A percentile compares a stretch with the other conserved stretches of the same genome.
Conservation (phyloP, 35 echinoderm and acorn worm species). For the Apostichopus japonicus region DNA sequence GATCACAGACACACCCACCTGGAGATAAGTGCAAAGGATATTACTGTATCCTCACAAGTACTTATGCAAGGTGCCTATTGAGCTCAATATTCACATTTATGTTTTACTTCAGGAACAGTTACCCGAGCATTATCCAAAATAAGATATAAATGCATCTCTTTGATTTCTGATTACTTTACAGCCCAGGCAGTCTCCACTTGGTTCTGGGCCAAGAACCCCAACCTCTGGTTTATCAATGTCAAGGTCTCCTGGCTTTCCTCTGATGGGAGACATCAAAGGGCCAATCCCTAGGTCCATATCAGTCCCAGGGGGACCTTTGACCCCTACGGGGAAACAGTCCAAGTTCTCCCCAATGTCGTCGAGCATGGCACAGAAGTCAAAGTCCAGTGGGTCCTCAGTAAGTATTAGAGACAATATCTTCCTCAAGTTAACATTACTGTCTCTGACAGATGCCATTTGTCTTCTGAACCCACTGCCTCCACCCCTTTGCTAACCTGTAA, state of each 20-base stretch:
- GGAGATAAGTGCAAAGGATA: too few species aligned
- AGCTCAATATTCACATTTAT: too few species aligned
- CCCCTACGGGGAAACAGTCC: slow-evolving; percentile 5
- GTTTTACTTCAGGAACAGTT: too few species aligned
- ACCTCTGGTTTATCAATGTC: slow-evolving; percentile 18
- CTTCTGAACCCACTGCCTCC: too few species aligned
- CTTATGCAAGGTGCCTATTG: too few species aligned
- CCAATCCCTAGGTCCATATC: slow-evolving; percentile 28
- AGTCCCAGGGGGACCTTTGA: neutral
- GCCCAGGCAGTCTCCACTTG: slow-evolving; percentile 35
- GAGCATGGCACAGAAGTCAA: slow-evolving; percentile 20
- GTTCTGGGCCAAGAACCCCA: slow-evolving; percentile 16
- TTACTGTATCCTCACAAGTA: too few species aligned
- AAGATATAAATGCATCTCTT: too few species aligned
- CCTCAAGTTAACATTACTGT: too few species aligned
- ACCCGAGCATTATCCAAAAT: too few species aligned
- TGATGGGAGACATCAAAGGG: slow-evolving; percentile 5
- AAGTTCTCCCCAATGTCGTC: slow-evolving; percentile 11
- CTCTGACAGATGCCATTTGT: too few species aligned
- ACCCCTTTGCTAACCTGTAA: too few species aligned
- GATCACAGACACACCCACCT: too few species aligned
- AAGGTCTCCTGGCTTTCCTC: slow-evolving; percentile 2
- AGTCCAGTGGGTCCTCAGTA: slow-evolving; percentile 10
- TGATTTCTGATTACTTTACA: neutral
- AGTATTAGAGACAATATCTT: neutral